Base-by-base conservation (phyloP, 2,797 vertebrate species). In the Thaleichthys pacificus region DNA sequence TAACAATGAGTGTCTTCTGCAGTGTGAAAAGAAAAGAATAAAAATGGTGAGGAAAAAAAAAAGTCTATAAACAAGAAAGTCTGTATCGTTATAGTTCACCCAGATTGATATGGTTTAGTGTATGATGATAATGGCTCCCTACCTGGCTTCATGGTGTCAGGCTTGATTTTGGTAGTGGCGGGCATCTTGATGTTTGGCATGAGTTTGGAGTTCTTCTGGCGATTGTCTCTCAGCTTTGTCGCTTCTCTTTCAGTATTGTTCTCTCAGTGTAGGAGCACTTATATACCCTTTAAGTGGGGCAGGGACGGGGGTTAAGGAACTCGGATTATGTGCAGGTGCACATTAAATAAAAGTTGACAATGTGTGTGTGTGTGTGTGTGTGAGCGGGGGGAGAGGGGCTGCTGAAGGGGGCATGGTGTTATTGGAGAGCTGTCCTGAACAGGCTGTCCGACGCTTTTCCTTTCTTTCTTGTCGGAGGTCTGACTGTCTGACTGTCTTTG, bases 181-280 rank as follows among this genome's bases (percentile, higher is more conserved):
- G 88, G 90, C 90, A 91, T 92, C 76, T 82, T 76, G 62, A 68
- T 66, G 32, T 5, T n/a, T n/a, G 32, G 62, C 19, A 21, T 15
- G 17, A 8, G 62, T 21, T 21, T 19, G 61, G 28, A 17, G 32
- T 7, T n/a, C 8, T 35, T 19, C 28, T 35, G 61, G 5, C 2
- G 22, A 5, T 12, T 9, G 22, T 28, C 30, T 19, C 19, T 64
- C 2, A 7, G 61, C n/a, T 35, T 30, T 15, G 26, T 19, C 14
- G 2, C 42, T 47, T 47, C 42, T 47, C 38, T 42, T 1, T 42
- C 42, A 2, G 21, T 17, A 24, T 14, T 61, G 26, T 35, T 35
- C 30, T 14, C 17, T 7, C 17, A 12, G 26, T 22, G 11, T 22
- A n/a, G 21, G 28, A 62, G 1, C 62, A 61, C 82, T 84, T 90